These are phyloP conservation scores for Acromyrmex echinatior DNA, from an alignment of 1,140 invertebrate genomes.

Conservation along the genomic window DNA sequence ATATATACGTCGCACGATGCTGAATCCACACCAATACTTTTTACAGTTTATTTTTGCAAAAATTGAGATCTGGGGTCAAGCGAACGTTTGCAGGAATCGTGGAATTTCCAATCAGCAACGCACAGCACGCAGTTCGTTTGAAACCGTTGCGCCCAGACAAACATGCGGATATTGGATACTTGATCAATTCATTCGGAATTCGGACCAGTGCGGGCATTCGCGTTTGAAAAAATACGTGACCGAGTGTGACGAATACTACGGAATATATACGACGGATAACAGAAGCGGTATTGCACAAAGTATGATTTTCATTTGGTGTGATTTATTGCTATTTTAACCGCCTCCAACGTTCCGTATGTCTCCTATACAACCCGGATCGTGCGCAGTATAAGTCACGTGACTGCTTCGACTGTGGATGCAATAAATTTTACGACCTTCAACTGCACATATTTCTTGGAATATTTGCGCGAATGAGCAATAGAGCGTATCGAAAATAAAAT, in stretches of 20 bases:
- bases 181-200: conserved; percentile 17
- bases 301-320: neutral
- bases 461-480: conserved; percentile 11
- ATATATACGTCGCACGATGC: too few relatives aligned
- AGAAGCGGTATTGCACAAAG: neutral
- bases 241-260: neutral
- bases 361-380: neutral
- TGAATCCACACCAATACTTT: too few relatives aligned
- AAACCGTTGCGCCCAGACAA: neutral
- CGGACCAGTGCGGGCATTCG: neutral
- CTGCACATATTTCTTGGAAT: conserved; percentile 22
- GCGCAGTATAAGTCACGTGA: conserved; percentile 14
- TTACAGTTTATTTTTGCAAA: neutral
- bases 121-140: neutral
- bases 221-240: neutral
- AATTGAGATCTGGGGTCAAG: conserved; percentile 11
- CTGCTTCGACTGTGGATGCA: conserved; percentile 7
- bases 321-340: conserved; percentile 54
- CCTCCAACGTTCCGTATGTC: neutral
- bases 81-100: neutral
- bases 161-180: conserved; percentile 32
- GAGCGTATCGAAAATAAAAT: conserved; percentile 28
- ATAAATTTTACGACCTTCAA: conserved; percentile 53
- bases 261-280: neutral
- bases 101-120: conserved; percentile 37